These are phyloP conservation scores for Penaeus chinensis DNA, from an alignment of 1,140 invertebrate species.

Conservation along the genomic window DNA sequence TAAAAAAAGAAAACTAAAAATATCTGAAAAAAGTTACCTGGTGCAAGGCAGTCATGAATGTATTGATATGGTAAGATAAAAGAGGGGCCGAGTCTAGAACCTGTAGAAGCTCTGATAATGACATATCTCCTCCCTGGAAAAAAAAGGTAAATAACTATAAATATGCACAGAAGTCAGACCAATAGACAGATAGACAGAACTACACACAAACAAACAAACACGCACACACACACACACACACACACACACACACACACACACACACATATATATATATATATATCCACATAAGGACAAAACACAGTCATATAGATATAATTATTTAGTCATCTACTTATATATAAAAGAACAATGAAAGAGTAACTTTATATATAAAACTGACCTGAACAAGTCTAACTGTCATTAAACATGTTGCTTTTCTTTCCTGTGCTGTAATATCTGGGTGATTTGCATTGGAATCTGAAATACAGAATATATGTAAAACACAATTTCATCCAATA, in stretches of 20 bases:
- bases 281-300: no score
- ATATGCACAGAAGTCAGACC: not conserved
- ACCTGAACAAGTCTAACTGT: constrained; percentile 53
- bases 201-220: no score
- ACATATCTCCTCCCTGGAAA: constrained; percentile 47
- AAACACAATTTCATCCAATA: not conserved
- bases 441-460: constrained; percentile 20
- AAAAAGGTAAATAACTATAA: not conserved
- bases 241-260: no score
- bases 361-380: not conserved
- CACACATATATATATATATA: no score
- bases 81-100: constrained; percentile 45
- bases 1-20: not conserved
- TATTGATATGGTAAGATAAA: constrained; percentile 45
- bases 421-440: constrained; percentile 40
- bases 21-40: constrained; percentile 3
- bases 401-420: constrained; percentile 52
- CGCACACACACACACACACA: no score
- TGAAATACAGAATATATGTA: not conserved
- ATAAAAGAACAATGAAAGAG: not conserved
- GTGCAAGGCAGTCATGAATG: constrained; percentile 49
- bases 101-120: constrained; percentile 39
- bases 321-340: not conserved
- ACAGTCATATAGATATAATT: not conserved
- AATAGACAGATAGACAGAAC: not conserved